Evolutionary conservation across 2,797 vertebrate species (phyloP), one percentile per base, ranked within the genome.

Genomic region (Rhinella marina): DNA sequence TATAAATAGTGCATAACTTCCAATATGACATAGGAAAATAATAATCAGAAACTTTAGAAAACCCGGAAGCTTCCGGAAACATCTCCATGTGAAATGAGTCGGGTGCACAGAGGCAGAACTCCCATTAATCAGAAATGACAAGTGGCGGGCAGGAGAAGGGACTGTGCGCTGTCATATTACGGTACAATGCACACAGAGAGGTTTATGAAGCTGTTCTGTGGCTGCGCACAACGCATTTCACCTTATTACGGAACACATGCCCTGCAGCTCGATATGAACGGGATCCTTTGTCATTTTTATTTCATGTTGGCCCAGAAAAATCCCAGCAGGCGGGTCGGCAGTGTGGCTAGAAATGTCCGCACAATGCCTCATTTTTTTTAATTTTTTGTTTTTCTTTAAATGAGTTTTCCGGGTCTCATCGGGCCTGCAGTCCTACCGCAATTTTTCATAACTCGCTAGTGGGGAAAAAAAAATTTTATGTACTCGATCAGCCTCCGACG

Each of bases 111-210:
- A 76, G 8, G 73, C 41, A 17, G 59, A 64, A 32, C 59, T 61
- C 16, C n/a, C 75, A 81, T 66, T 81, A 66, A 81, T 64, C 80
- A 81, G 5, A 81, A 50, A 50, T 81, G 80, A 81, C 80, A 81
- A 25, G 56, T 50, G 48, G 61, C 59, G n/a, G 59, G 32, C 59
- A 13, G 41, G 19, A 81, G 78, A 12, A 17, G 7, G 23, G 41
- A 50, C 7, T 3, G n/a, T 14, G 29, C 5, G 59, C 78, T 32
- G 78, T 21, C 17, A 81, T 16, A 23, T 64, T 2, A 2, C 59
- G 2, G 11, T 1, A 50, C 32, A 64, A 16, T 25, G 17, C 29
- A 81, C 29, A 14, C 27, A 2, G 78, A 32, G 19, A 41, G 29
- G 79, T 12, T 62, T 61, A 29, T 17, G 25, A 21, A 7, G 25